Evolutionary conservation across 37 sponge, comb jelly and placozoan species (phyloP).

Genomic region (Crambe crambe): DNA sequence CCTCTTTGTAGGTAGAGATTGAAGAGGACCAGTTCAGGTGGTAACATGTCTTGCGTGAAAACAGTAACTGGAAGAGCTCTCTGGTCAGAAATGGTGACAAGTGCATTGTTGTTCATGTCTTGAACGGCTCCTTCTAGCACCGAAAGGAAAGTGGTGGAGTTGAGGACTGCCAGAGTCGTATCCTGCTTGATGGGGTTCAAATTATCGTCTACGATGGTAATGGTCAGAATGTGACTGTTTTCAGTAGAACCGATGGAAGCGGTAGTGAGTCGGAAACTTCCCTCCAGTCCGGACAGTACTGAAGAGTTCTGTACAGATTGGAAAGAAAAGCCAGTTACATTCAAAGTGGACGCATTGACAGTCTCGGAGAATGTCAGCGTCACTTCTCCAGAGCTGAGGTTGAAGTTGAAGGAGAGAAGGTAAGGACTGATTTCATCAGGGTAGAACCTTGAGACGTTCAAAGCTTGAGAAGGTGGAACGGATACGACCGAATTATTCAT

Average conservation of each 20-base stretch:
- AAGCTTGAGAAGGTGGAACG: slow-evolving; percentile 33
- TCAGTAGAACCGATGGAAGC: slow-evolving; percentile 34
- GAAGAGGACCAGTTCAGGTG: slow-evolving; percentile 65
- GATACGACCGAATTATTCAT: slow-evolving; percentile 39
- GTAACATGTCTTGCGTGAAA: slow-evolving; percentile 60
- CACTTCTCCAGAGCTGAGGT: slow-evolving; percentile 76
- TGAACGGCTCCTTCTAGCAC: slow-evolving; percentile 48
- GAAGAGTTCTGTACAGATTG: slow-evolving; percentile 49
- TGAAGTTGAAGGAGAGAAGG: slow-evolving; percentile 73
- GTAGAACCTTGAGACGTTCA: slow-evolving; percentile 36
- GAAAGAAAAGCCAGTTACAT: slow-evolving; percentile 61
- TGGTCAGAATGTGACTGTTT: slow-evolving; percentile 44
- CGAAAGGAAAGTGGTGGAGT: slow-evolving; percentile 60
- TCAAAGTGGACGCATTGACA: slow-evolving; percentile 67
- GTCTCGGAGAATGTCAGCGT: slow-evolving; percentile 81
- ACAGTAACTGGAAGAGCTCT: slow-evolving; percentile 32
- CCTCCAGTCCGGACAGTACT: neutral
- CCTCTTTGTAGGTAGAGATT: slow-evolving; percentile 56
- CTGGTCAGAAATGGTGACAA: slow-evolving; percentile 27
- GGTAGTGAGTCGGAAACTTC: slow-evolving; percentile 53
- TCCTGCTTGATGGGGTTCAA: slow-evolving; percentile 74
- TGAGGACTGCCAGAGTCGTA: slow-evolving; percentile 55
- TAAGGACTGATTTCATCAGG: slow-evolving; percentile 51
- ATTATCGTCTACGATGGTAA: slow-evolving; percentile 50
- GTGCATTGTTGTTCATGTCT: slow-evolving; percentile 78